Evolutionary conservation across 2,888 invertebrate species (phyloP), one percentile per base, ranked within the genome.

Genomic region (Altica lythri): DNA sequence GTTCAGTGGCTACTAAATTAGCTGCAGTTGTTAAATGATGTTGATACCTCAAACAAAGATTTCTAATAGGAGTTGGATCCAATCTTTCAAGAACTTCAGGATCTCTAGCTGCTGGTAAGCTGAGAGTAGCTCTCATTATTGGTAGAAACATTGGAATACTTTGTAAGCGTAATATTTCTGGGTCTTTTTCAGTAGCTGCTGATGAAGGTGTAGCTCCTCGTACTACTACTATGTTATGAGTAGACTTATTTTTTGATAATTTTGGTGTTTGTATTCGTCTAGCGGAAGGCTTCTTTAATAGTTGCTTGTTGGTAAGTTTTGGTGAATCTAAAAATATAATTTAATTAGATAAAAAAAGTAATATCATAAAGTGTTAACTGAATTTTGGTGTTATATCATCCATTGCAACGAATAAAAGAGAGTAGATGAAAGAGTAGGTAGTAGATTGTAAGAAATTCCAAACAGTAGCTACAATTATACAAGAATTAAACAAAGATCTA

Each of bases 81-180:
- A 88, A 73, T 57, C 86, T 85, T 77, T 95, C 95, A 14, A 94
- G 77, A 1, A 95, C 87, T 71, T 94, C 93, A 0, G 92, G 89
- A 74, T 95, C 95, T 38, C 92, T 81, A 0, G 89, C 87, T 0
- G 91, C 89, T 0, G 94, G 91, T 46, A 93, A 77, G 32, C 92
- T 92, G 1, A 94, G 76, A 0, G 93, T 90, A 0, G 92, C 93
- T 29, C 94, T 78, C 86, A 96, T 92, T 42, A 96, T 93, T 0
- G 96, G 96, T 47, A 95, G 77, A 75, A 96, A 95, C 76, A 92
- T 90, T 2, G 95, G 95, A 65, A 95, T 94, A 64, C 83, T 67
- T 78, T 86, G 85, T 32, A 92, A 73, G 56, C 84, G 79, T 37
- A 86, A 75, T 46, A 90, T 82, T 67, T 92, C 89, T 5, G 89